Evolutionary conservation across 64 coral and sea anemone genomes (phyloP).

Genomic region (Dendrophyllia cribrosa): DNA sequence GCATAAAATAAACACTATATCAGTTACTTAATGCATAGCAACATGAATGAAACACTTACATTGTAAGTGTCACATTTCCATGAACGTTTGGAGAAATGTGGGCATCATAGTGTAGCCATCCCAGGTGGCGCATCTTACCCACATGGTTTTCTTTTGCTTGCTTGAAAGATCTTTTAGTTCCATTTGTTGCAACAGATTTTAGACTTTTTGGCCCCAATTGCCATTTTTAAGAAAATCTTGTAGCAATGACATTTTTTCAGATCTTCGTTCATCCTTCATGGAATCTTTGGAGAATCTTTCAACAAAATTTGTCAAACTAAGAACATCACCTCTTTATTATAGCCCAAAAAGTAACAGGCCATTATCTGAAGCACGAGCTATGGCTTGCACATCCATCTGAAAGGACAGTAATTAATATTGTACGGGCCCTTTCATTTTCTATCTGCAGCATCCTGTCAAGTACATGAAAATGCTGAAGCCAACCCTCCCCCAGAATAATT

Average conservation of each 20-base stretch:
- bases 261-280: slow-evolving; percentile 27
- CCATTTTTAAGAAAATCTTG: slow-evolving; percentile 34
- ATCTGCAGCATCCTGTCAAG: too few species aligned
- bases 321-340: slow-evolving; percentile 52
- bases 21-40: too few species aligned
- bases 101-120: slow-evolving; percentile 67
- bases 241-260: slow-evolving; percentile 56
- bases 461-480: too few species aligned
- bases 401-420: slow-evolving; percentile 16
- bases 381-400: slow-evolving; percentile 66
- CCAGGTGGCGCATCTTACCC: slow-evolving; percentile 27
- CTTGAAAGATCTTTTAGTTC: too few species aligned
- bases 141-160: too few species aligned
- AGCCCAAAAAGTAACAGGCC: slow-evolving; percentile 46
- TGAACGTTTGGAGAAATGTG: too few species aligned
- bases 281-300: slow-evolving; percentile 13
- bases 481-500: too few species aligned
- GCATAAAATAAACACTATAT: too few species aligned
- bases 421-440: too few species aligned
- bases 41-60: too few species aligned
- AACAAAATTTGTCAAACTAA: slow-evolving; percentile 45
- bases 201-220: slow-evolving; percentile 43
- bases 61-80: too few species aligned
- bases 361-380: slow-evolving; percentile 49
- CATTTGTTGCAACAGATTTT: too few species aligned